Percentiles rank a stretch among this genome's conserved stretches.
Evolutionary conservation across 2,888 invertebrate genomes (phyloP).

Genomic region (Eulithis prunata): DNA sequence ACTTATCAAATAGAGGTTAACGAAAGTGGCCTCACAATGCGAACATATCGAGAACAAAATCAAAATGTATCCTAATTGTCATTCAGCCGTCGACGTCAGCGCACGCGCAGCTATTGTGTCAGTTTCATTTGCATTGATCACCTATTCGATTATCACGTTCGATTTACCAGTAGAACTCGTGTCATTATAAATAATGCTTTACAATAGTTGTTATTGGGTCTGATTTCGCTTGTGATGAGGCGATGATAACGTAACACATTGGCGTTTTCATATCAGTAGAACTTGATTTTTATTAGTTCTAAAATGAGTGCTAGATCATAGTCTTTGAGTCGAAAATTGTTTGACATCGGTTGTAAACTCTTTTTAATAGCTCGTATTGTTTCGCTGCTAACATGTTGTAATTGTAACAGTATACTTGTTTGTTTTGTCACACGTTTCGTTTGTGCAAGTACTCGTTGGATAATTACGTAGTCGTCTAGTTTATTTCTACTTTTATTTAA

Average conservation of each 20-base stretch:
- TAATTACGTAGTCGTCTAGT: neutral
- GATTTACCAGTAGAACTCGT: conserved; percentile 25
- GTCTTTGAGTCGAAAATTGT: conserved; percentile 26
- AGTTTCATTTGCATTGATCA: conserved; percentile 59
- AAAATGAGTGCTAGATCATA: conserved; percentile 13
- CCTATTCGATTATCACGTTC: conserved; percentile 39
- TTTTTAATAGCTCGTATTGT: conserved; percentile 39
- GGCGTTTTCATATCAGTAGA: conserved; percentile 11
- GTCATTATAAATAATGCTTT: conserved; percentile 4
- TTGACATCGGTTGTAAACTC: conserved; percentile 30
- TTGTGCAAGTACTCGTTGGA: conserved; percentile 12
- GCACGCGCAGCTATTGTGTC: conserved; percentile 60
- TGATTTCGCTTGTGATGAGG: conserved; percentile 18
- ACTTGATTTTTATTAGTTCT: neutral
- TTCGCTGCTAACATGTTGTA: conserved; percentile 31
- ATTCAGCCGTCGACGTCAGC: conserved; percentile 49
- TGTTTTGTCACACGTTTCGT: conserved; percentile 33
- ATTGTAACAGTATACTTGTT: conserved; percentile 32
- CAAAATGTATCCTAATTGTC: conserved; percentile 51
- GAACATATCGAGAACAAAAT: conserved; percentile 48
- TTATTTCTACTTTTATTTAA: conserved; percentile 18
- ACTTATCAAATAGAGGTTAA: conserved; percentile 36
- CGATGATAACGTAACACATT: conserved; percentile 16
- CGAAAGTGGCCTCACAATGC: conserved; percentile 34
- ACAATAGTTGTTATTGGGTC: neutral